phyloP scores from a whole-genome alignment of 92 coral and sea anemone genomes.

The Phymanthus crucifer region DNA sequence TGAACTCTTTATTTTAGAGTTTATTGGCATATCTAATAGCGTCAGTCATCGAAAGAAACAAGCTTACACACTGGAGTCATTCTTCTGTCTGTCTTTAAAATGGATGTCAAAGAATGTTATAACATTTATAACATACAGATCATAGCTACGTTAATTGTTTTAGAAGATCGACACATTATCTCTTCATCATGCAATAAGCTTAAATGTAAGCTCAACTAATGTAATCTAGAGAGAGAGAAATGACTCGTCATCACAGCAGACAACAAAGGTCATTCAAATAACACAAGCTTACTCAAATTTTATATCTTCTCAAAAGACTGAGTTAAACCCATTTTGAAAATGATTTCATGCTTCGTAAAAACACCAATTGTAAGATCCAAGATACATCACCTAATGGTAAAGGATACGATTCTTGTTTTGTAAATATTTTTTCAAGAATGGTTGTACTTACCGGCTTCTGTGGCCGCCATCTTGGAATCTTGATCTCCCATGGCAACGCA shows the following conservation, averaged over 20 bases:
- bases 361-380: background rate
- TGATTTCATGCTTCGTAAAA: background rate
- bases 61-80: too few species aligned
- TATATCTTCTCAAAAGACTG: background rate
- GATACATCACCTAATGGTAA: background rate
- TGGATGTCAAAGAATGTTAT: background rate
- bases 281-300: background rate
- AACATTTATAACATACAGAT: background rate
- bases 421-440: background rate
- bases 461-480: constrained; percentile 22
- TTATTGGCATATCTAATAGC: too few species aligned
- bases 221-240: background rate
- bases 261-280: constrained; percentile 11
- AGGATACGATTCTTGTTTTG: background rate
- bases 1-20: too few species aligned
- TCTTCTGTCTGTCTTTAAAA: too few species aligned
- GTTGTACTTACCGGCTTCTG: constrained; percentile 12
- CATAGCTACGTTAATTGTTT: background rate
- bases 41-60: too few species aligned
- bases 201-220: background rate
- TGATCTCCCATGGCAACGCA: background rate
- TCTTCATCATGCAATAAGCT: background rate
- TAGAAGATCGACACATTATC: background rate
- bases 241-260: constrained; percentile 1
- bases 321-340: background rate